Conservation (phyloP, 2,888 invertebrate genomes). For the Steinernema hermaphroditum region DNA sequence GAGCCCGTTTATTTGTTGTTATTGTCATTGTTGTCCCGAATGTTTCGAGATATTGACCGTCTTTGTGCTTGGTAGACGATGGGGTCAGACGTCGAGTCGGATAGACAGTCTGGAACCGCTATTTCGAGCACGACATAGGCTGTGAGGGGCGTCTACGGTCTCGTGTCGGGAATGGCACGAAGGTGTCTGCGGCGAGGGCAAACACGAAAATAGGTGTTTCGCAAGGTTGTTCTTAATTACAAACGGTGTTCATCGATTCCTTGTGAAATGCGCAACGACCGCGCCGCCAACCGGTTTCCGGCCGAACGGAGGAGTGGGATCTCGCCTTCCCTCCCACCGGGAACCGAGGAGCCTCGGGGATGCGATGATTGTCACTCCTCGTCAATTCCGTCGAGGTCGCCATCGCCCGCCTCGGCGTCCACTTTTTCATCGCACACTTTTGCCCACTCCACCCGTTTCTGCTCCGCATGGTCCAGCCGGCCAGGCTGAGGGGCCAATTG, state of each 20-base stretch:
- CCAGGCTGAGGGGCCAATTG: conserved; percentile 5
- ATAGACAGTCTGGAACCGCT: too few species aligned
- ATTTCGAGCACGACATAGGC: too few species aligned
- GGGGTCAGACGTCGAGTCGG: too few species aligned
- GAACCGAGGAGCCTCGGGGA: neutral
- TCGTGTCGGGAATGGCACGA: too few species aligned
- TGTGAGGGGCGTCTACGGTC: too few species aligned
- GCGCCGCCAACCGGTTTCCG: conserved; percentile 9
- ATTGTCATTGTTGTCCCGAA: conserved; percentile 8
- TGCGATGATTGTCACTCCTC: neutral
- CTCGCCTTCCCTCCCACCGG: neutral
- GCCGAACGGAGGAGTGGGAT: neutral
- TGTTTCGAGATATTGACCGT: too few species aligned
- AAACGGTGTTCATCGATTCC: neutral
- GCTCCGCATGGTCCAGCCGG: neutral
- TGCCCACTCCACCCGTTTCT: neutral
- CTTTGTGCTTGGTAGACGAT: too few species aligned
- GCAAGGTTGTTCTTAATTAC: neutral
- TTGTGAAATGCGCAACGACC: neutral
- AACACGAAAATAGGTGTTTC: too few species aligned
- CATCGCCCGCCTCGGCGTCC: neutral
- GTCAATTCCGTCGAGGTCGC: neutral
- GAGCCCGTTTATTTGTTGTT: neutral
- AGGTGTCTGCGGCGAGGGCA: too few species aligned
- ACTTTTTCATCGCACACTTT: conserved; percentile 23